These are phyloP conservation scores for Schrankia costaestrigalis DNA, from an alignment of 2,888 invertebrate genomes.

Conservation along the genomic window DNA sequence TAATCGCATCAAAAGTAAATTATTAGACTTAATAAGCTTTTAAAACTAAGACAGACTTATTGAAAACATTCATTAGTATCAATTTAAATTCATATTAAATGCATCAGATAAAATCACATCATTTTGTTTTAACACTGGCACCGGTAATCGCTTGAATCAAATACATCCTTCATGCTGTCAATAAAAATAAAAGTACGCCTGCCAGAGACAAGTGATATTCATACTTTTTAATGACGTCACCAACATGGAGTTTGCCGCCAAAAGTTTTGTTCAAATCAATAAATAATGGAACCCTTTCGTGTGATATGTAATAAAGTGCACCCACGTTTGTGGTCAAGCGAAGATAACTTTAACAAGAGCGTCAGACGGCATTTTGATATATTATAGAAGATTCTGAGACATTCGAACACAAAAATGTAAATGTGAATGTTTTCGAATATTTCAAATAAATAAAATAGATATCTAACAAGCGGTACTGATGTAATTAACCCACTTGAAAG, in stretches of 20 bases:
- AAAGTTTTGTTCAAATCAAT: conserved; percentile 32
- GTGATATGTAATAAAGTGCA: conserved; percentile 42
- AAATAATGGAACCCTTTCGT: conserved; percentile 35
- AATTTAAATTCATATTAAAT: too few species aligned
- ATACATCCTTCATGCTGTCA: too few species aligned
- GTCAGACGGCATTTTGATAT: conserved; percentile 31
- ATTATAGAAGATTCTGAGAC: conserved; percentile 23
- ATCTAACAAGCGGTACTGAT: too few species aligned
- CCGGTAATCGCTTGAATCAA: too few species aligned
- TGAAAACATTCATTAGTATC: too few species aligned
- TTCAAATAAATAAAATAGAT: too few species aligned
- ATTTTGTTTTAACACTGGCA: too few species aligned
- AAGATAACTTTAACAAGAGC: conserved; percentile 40
- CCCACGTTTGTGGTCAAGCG: conserved; percentile 40
- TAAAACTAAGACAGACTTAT: too few species aligned
- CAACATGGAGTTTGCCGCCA: conserved; percentile 14
- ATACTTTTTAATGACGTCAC: conserved; percentile 35
- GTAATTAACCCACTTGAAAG: conserved; percentile 18
- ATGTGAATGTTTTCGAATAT: not conserved
- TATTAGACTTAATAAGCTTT: too few species aligned
- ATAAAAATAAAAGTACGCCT: too few species aligned
- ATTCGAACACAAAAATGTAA: conserved; percentile 21
- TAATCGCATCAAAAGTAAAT: too few species aligned
- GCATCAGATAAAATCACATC: too few species aligned
- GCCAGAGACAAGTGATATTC: not conserved